Evolutionary conservation across 2,113 vertebrate species (phyloP).

Genomic region (Daubentonia madagascariensis): DNA sequence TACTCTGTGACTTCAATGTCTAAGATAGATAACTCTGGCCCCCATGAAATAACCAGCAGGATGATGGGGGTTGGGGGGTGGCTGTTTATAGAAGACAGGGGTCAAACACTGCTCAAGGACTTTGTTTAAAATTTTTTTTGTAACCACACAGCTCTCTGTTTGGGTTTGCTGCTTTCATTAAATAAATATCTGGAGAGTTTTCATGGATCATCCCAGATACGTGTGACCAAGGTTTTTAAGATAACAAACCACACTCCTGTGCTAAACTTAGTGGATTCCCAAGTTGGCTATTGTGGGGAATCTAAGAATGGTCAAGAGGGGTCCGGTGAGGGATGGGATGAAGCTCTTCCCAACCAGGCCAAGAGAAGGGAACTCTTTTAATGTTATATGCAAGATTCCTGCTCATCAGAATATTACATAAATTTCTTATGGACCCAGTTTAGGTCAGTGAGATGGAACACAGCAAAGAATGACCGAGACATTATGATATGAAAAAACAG

Average conservation of each 20-base stretch:
- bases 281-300: not conserved
- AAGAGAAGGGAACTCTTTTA: not conserved
- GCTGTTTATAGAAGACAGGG: conserved; percentile 84
- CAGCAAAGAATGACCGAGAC: not conserved
- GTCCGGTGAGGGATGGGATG: not conserved
- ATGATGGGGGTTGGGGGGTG: conserved; percentile 67
- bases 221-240: conserved; percentile 27
- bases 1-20: conserved; percentile 48
- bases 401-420: not conserved
- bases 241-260: conserved; percentile 38
- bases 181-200: conserved; percentile 83
- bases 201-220: conserved; percentile 74
- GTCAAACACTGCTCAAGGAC: conserved; percentile 78
- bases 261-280: conserved; percentile 45
- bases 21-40: conserved; percentile 79
- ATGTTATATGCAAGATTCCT: not conserved
- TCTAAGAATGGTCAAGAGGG: not conserved
- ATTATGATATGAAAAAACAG: not conserved
- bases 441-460: not conserved
- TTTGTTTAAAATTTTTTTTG: conserved; percentile 86
- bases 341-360: not conserved
- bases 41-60: conserved; percentile 75
- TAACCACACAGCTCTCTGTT: conserved; percentile 83
- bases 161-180: conserved; percentile 83
- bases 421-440: not conserved